phyloP scores from a whole-genome alignment of 1,140 invertebrate species.

The Battus philenor region DNA sequence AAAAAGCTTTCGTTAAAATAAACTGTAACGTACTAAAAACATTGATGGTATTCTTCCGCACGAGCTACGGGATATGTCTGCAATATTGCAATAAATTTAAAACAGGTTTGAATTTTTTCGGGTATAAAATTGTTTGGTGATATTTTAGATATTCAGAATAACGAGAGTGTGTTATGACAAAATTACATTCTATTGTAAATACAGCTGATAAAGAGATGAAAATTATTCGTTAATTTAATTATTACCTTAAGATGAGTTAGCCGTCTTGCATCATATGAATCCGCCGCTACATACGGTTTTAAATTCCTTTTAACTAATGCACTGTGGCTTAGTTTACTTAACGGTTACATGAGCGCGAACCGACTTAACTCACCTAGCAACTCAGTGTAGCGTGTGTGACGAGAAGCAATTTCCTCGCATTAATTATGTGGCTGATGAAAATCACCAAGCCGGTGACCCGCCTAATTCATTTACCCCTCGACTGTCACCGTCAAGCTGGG shows the following conservation, averaged over 20 bases:
- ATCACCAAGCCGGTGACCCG: slow-evolving; percentile 40
- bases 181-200: no score
- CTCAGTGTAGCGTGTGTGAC: slow-evolving; percentile 17
- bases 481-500: slow-evolving; percentile 4
- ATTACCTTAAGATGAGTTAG: no score
- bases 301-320: no score
- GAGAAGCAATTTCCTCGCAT: slow-evolving; percentile 57
- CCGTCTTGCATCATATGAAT: no score
- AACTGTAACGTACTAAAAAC: slow-evolving; percentile 12
- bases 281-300: no score
- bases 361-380: slow-evolving; percentile 5
- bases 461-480: slow-evolving; percentile 36
- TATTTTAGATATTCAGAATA: no score
- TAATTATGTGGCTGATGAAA: slow-evolving; percentile 66
- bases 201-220: no score
- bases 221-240: no score
- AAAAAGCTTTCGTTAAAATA: no score
- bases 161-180: no score
- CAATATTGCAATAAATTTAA: slow-evolving; percentile 12
- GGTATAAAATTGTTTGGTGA: neutral
- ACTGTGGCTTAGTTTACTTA: no score
- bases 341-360: no score
- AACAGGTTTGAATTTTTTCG: neutral
- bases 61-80: slow-evolving; percentile 9
- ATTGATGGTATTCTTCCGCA: slow-evolving; percentile 12